Percentiles rank a stretch among this genome's conserved stretches.
phyloP scores from a whole-genome alignment of 64 coral and sea anemone species.

The Trachythela sp. region DNA sequence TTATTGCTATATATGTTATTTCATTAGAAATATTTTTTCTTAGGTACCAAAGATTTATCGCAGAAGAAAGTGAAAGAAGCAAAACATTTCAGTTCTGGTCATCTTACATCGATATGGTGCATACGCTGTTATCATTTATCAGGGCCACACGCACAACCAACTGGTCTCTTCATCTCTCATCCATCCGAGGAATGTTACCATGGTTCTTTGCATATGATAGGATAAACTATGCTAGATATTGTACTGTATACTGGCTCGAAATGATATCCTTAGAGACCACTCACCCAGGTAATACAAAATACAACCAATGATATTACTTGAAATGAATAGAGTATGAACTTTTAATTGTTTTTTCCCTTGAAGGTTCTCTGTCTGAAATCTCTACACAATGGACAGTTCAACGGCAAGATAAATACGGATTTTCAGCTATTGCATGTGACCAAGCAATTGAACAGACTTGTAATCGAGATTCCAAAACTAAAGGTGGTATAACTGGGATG shows the following conservation, averaged over 20 bases:
- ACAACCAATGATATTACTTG: background rate
- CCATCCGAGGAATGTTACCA: constrained; percentile 43
- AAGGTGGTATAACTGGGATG: constrained; percentile 46
- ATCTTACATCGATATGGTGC: constrained; percentile 51
- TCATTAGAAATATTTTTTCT: background rate
- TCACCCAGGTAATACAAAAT: constrained; percentile 1
- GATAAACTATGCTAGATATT: constrained; percentile 42
- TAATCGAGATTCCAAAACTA: constrained; percentile 47
- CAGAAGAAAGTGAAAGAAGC: background rate
- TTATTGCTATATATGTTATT: too few species aligned
- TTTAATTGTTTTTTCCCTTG: background rate
- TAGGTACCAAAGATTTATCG: background rate
- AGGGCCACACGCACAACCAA: constrained; percentile 54
- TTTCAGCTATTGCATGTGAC: constrained; percentile 34
- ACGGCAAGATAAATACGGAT: background rate
- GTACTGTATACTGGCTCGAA: constrained; percentile 36
- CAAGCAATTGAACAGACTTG: constrained; percentile 51
- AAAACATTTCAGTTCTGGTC: constrained; percentile 26
- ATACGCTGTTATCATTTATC: constrained; percentile 35
- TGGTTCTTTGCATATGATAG: constrained; percentile 61
- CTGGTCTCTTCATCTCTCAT: constrained; percentile 43
- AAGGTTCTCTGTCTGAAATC: background rate
- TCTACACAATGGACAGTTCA: background rate
- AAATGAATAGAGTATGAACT: background rate
- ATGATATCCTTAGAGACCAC: constrained; percentile 35